Percentiles rank a stretch among this genome's conserved stretches.
phyloP scores from a whole-genome alignment of 1,140 invertebrate species.

The Polyergus mexicanus region DNA sequence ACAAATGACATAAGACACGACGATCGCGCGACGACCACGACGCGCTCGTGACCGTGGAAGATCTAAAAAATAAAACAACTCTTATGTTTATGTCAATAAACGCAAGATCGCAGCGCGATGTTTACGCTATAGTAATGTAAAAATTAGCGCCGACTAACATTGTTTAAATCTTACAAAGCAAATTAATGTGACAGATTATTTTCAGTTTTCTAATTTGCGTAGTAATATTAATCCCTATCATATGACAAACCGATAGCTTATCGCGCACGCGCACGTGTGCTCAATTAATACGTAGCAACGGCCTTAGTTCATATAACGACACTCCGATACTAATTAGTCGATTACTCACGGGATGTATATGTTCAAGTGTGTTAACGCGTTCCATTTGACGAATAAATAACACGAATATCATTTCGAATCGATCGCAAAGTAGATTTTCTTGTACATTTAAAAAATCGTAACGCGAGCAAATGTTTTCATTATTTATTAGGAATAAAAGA shows the following conservation, averaged over 20 bases:
- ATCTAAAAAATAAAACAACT: background rate
- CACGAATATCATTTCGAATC: background rate
- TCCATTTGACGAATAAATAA: background rate
- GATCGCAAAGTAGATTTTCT: background rate
- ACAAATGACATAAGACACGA: background rate
- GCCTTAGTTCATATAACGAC: background rate
- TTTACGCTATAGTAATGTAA: background rate
- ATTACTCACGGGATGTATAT: background rate
- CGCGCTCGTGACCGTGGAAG: background rate
- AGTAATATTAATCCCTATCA: background rate
- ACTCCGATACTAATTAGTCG: slow-evolving; percentile 9
- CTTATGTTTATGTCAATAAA: background rate
- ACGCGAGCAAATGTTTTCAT: too few relatives aligned
- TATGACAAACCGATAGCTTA: background rate
- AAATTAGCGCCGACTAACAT: background rate
- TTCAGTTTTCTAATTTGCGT: background rate
- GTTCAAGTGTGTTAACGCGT: background rate
- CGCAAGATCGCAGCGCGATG: background rate
- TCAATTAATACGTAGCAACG: slow-evolving; percentile 2
- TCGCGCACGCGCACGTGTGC: background rate
- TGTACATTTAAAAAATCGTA: too few relatives aligned
- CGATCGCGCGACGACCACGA: background rate
- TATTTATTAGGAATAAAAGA: too few relatives aligned
- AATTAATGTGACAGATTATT: background rate
- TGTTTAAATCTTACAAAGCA: background rate